These are phyloP conservation scores for Leptobrachium ailaonicum DNA, from an alignment of 2,113 vertebrate species.

Conservation along the genomic window DNA sequence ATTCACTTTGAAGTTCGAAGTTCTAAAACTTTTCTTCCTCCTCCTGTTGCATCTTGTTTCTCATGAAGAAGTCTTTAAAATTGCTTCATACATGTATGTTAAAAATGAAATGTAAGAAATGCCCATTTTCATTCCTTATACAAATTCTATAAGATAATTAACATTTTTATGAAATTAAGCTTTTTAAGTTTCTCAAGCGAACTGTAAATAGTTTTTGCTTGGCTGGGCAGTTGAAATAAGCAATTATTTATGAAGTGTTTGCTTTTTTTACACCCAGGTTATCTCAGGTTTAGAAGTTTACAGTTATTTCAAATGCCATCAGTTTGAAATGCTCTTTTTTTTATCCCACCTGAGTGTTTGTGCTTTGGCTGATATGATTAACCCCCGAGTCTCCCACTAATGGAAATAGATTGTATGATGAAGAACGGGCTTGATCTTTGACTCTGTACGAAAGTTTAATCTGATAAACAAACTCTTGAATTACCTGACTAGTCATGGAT, in stretches of 20 bases:
- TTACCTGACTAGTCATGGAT: constrained; percentile 51
- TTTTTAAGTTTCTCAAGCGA: not conserved
- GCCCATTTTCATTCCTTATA: not conserved
- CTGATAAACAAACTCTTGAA: constrained; percentile 57
- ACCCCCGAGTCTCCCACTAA: constrained; percentile 56
- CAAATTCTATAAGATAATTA: not conserved
- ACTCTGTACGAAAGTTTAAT: constrained; percentile 57
- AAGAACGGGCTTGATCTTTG: constrained; percentile 62
- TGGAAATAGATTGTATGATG: constrained; percentile 50
- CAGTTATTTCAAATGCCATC: constrained; percentile 56
- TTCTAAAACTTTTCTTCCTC: too few species aligned
- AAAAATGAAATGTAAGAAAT: too few species aligned
- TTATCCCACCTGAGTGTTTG: constrained; percentile 32
- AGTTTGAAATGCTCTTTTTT: constrained; percentile 56
- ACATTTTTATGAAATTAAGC: constrained; percentile 22
- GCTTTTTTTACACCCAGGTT: constrained; percentile 11
- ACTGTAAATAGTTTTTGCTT: constrained; percentile 5
- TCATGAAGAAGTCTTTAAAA: too few species aligned
- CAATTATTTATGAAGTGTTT: constrained; percentile 29
- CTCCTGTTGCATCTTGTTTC: too few species aligned
- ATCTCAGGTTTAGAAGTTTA: constrained; percentile 43
- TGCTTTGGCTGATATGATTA: constrained; percentile 58
- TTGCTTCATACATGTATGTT: too few species aligned
- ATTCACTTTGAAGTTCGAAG: too few species aligned
- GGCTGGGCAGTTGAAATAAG: constrained; percentile 9